Percentiles rank a stretch among this genome's conserved stretches.
phyloP scores from a whole-genome alignment of 2,113 vertebrate genomes.

The Raja brachyura region DNA sequence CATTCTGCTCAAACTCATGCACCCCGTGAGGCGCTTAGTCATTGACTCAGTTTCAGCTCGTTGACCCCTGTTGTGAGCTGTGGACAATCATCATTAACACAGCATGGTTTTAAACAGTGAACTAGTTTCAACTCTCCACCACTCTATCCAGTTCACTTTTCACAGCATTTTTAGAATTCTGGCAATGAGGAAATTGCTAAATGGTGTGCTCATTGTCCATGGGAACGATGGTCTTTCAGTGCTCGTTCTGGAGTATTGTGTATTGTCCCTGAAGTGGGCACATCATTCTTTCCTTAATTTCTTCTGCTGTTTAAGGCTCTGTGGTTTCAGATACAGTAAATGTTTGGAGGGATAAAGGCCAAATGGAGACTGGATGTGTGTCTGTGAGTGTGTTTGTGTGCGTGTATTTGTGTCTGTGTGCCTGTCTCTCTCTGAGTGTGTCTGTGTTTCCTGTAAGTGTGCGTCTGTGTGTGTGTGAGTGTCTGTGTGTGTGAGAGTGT shows the following conservation, averaged over 20 bases:
- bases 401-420: too few relatives aligned
- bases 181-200: neutral
- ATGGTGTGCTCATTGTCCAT: neutral
- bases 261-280: neutral
- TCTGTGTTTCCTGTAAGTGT: too few relatives aligned
- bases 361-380: too few relatives aligned
- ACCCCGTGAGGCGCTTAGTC: neutral
- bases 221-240: neutral
- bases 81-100: neutral
- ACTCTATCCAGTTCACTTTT: neutral
- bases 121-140: neutral
- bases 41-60: neutral
- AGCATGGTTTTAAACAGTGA: neutral
- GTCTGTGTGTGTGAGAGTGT: too few relatives aligned
- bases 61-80: neutral
- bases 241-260: neutral
- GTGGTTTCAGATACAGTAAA: too few relatives aligned
- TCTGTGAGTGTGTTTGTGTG: too few relatives aligned
- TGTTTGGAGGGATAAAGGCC: too few relatives aligned
- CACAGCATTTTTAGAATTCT: neutral
- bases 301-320: neutral
- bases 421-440: too few relatives aligned
- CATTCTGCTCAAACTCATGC: neutral
- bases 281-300: neutral
- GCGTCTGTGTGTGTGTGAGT: too few relatives aligned